Conservation (phyloP, 2,113 vertebrate species). For the Oenanthe oenanthe region DNA sequence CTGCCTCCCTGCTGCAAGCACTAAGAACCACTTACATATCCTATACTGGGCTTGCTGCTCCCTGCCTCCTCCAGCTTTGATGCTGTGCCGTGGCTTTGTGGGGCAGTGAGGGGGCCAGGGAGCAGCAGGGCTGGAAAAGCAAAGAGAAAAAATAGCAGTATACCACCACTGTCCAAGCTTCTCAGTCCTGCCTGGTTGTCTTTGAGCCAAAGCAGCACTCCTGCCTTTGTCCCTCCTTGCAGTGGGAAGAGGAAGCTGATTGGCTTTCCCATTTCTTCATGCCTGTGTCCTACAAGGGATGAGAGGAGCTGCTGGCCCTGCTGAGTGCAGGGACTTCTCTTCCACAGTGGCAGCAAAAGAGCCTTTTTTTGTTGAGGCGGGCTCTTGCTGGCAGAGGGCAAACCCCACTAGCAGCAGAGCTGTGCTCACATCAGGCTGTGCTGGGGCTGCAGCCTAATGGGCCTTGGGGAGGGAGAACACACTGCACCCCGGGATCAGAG, state of each 20-base stretch:
- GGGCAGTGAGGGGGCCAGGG: too few species aligned
- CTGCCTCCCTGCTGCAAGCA: too few species aligned
- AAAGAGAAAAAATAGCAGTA: too few species aligned
- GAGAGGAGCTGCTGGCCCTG: not conserved
- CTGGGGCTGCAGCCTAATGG: not conserved
- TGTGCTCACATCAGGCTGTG: not conserved
- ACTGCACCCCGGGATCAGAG: not conserved
- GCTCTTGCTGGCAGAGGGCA: not conserved
- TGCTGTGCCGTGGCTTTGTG: too few species aligned
- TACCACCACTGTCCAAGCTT: too few species aligned
- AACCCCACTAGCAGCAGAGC: not conserved
- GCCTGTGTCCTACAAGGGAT: not conserved
- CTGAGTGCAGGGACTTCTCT: not conserved
- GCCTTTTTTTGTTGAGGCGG: not conserved
- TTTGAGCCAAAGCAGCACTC: too few species aligned
- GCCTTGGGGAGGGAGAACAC: not conserved
- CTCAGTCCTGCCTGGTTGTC: too few species aligned
- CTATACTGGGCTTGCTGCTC: too few species aligned
- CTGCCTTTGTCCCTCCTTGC: not conserved
- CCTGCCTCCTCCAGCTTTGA: too few species aligned
- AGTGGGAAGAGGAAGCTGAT: not conserved
- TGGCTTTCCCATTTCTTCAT: not conserved
- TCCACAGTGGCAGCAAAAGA: fast-evolving
- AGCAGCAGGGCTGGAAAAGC: too few species aligned
- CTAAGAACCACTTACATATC: too few species aligned